These are phyloP conservation scores for Macrosoma leucophasiata DNA, from an alignment of 2,888 invertebrate species.

Conservation along the genomic window DNA sequence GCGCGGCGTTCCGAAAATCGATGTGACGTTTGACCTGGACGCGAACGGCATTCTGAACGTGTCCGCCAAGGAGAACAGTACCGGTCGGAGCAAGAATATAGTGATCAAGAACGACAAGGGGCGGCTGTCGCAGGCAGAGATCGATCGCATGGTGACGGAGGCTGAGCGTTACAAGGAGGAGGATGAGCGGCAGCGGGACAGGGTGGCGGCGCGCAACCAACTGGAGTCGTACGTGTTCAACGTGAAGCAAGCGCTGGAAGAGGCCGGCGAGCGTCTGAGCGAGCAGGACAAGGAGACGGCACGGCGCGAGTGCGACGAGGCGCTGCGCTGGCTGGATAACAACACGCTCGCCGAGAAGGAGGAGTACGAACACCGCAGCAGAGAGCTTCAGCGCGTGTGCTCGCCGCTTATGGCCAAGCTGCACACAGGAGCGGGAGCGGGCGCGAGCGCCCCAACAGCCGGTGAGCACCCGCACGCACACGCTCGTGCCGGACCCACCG, in stretches of 20 bases:
- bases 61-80: slow-evolving; percentile 82
- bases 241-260: slow-evolving; percentile 80
- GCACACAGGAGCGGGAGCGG: slow-evolving; percentile 53
- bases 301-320: slow-evolving; percentile 71
- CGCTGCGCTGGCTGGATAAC: slow-evolving; percentile 82
- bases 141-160: slow-evolving; percentile 85
- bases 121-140: slow-evolving; percentile 85
- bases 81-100: slow-evolving; percentile 82
- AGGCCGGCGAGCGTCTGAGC: slow-evolving; percentile 76
- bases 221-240: slow-evolving; percentile 83
- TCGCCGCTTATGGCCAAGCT: slow-evolving; percentile 75
- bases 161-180: slow-evolving; percentile 84
- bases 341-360: slow-evolving; percentile 79
- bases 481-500: slow-evolving; percentile 20
- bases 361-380: slow-evolving; percentile 77
- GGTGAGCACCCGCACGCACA: slow-evolving; percentile 15
- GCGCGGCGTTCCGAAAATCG: slow-evolving; percentile 80
- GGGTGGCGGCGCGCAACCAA: slow-evolving; percentile 81
- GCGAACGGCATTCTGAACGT: slow-evolving; percentile 90
- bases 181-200: slow-evolving; percentile 80
- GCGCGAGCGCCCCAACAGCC: slow-evolving; percentile 18
- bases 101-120: slow-evolving; percentile 90
- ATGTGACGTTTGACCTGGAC: slow-evolving; percentile 84
- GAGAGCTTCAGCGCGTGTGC: slow-evolving; percentile 76
- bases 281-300: slow-evolving; percentile 79